Base-by-base conservation (phyloP, 2,888 invertebrate genomes). In the Melanostoma mellinum region DNA sequence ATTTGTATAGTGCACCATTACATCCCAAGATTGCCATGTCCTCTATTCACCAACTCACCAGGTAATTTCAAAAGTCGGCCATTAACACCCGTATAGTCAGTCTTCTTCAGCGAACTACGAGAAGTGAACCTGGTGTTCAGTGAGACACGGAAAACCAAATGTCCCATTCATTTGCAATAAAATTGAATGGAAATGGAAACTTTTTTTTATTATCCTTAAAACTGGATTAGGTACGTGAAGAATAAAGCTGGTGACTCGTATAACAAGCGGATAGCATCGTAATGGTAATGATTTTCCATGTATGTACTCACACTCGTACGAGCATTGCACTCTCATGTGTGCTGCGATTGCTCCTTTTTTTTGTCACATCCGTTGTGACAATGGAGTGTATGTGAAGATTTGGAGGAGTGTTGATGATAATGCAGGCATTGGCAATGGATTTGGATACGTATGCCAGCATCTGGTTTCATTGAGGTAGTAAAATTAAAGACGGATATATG, bases 131-230 rank as follows among this genome's bases (percentile, higher is more conserved):
- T 30, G 40, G 33, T 40, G 32, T 32, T 50, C 32, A 30, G 3
- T 32, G 42, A 42, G 52, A 48, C 63, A 32, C n/a, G 32, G 9
- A 8, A 48, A 67, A 65, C 65, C 67, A 67, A 77, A 81, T 81
- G 77, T 77, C 72, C 81, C 68, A 76, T 81, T 81, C 81, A 81
- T 81, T 81, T 81, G 81, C 77, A 81, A 81, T 81, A 81, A 81
- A 81, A 81, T 81, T 72, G 81, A 77, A 81, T 81, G 76, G 77
- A 77, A 81, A 77, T 77, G 81, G 67, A 67, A 72, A 72, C 61
- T 77, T 81, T 67, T 72, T 71, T 60, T 81, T 81, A 76, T 55
- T 63, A 71, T 81, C 71, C 65, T 76, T 76, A 81, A 81, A 76
- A 81, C 60, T 76, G 76, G 76, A 76, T 76, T 72, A 67, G 55